A percentile compares a stretch with the other conserved stretches of the same genome.
Evolutionary conservation across 64 coral and sea anemone genomes (phyloP).

Genomic region (Pocillopora verrucosa): DNA sequence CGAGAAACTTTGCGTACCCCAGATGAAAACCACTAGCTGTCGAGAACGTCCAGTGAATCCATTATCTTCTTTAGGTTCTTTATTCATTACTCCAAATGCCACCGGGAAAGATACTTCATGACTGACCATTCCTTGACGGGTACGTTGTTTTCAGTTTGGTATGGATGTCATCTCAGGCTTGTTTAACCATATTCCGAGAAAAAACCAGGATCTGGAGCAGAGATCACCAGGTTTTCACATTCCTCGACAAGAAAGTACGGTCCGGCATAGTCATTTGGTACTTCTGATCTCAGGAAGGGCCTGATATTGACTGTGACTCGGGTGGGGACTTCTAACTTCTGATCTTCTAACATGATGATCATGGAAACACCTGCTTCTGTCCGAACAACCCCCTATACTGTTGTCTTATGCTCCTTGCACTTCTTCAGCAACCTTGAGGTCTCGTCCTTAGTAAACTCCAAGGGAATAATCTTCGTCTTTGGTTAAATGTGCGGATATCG

Average conservation of each 20-base stretch:
- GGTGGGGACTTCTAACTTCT: neutral
- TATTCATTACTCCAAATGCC: no score
- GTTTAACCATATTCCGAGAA: neutral
- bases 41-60: neutral
- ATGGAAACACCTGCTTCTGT: neutral
- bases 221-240: neutral
- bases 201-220: neutral
- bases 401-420: neutral
- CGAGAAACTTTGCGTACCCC: neutral
- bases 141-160: neutral
- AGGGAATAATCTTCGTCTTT: neutral
- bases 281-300: neutral
- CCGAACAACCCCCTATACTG: conserved; percentile 5
- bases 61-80: neutral
- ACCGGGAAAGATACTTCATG: neutral
- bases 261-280: neutral
- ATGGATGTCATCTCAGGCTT: neutral
- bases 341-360: neutral
- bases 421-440: neutral
- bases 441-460: neutral
- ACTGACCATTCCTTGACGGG: neutral
- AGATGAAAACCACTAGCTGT: neutral
- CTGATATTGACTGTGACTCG: neutral
- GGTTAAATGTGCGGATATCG: neutral
- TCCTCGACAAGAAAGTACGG: neutral